phyloP scores from a whole-genome alignment of 1,140 invertebrate genomes.

The Zaprionus gabonicus region DNA sequence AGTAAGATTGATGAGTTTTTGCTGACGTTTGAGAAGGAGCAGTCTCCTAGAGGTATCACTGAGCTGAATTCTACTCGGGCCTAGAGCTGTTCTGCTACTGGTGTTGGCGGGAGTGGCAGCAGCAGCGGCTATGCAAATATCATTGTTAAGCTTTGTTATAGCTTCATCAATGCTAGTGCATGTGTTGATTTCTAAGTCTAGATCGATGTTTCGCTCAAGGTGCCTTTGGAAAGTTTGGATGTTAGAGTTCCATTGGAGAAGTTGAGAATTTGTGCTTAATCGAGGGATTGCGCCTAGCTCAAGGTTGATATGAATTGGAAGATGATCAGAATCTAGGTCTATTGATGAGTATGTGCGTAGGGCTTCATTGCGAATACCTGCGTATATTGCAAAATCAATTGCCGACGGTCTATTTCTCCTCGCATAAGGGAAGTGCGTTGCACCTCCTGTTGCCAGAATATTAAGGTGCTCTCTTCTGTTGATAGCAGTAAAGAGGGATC shows the following conservation, averaged over 20 bases:
- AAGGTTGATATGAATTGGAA: background rate
- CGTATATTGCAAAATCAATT: background rate
- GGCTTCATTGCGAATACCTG: too few relatives aligned
- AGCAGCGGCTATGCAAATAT: background rate
- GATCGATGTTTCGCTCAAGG: background rate
- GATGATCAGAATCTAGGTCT: constrained; percentile 13
- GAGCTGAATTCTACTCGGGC: background rate
- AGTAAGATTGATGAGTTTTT: background rate
- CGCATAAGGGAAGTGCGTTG: background rate
- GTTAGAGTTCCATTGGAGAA: background rate
- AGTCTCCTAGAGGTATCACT: too few relatives aligned
- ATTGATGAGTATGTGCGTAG: background rate
- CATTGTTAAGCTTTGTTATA: background rate
- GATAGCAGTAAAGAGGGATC: background rate
- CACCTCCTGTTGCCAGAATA: background rate
- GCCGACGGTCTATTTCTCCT: background rate
- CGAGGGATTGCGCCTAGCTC: too few relatives aligned
- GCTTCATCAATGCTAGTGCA: constrained; percentile 6
- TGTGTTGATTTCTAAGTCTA: background rate
- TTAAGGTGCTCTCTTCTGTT: background rate
- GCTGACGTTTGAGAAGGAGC: background rate
- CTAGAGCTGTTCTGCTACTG: background rate
- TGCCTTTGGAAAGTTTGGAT: background rate
- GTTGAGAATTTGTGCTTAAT: background rate
- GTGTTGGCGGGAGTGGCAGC: too few relatives aligned